Percentiles rank a stretch among this genome's conserved stretches.
These are phyloP conservation scores for Ahaetulla prasina DNA, from an alignment of 2,113 vertebrate species.

Conservation along the genomic window DNA sequence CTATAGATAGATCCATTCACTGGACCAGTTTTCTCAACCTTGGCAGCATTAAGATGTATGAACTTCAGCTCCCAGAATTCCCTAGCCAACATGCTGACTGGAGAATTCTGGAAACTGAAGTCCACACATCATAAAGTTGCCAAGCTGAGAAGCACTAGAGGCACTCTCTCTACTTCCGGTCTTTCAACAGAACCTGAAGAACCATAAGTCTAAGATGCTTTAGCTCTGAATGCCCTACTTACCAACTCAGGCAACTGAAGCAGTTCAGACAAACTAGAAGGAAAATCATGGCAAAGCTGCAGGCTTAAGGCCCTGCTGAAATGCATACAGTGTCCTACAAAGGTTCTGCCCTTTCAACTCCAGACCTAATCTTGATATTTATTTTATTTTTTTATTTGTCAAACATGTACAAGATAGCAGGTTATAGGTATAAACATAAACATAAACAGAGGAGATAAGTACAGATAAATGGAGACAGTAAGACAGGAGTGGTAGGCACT, in stretches of 20 bases:
- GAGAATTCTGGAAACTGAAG: background rate
- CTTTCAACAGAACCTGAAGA: background rate
- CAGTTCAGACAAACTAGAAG: background rate
- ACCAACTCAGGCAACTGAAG: background rate
- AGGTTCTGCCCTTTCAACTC: background rate
- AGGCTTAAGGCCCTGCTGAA: background rate
- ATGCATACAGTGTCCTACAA: background rate
- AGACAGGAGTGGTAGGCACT: no score
- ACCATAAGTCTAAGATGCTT: background rate
- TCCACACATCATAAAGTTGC: background rate
- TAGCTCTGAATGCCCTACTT: background rate
- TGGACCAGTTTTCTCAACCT: background rate
- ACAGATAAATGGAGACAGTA: no score
- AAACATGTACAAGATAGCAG: no score
- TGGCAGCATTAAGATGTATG: background rate
- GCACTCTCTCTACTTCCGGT: background rate
- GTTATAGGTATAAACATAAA: no score
- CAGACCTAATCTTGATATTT: background rate
- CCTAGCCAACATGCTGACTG: background rate
- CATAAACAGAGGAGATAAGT: no score
- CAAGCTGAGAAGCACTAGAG: background rate
- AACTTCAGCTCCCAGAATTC: background rate
- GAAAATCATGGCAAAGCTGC: background rate
- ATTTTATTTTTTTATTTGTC: no score
- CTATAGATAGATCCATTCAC: background rate